Evolutionary conservation across 2,797 vertebrate species (phyloP).

Genomic region (Phrynocephalus forsythii): DNA sequence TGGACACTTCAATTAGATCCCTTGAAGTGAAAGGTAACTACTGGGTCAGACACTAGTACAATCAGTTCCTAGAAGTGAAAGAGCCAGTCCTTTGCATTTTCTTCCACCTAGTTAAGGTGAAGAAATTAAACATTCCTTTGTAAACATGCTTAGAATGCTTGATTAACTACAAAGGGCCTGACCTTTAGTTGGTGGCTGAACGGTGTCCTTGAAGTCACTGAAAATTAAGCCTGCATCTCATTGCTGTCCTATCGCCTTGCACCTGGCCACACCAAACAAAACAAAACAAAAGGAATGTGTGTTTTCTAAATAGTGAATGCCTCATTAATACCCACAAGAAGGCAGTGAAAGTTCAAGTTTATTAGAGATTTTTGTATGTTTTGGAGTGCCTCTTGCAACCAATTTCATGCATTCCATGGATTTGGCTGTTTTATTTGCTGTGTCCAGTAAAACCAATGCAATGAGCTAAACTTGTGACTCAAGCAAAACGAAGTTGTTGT

Average conservation of each 20-base stretch:
- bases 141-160: conserved; percentile 18
- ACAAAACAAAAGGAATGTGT: neutral
- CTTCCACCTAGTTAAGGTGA: conserved; percentile 15
- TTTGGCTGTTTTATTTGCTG: conserved; percentile 15
- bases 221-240: conserved; percentile 7
- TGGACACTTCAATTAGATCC: conserved; percentile 14
- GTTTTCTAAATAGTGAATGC: conserved; percentile 17
- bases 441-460: neutral
- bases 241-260: neutral
- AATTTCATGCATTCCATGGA: conserved; percentile 34
- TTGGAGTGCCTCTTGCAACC: conserved; percentile 9
- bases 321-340: conserved; percentile 42
- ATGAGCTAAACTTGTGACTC: conserved; percentile 33
- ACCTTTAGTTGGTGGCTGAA: conserved; percentile 20
- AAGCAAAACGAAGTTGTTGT: conserved; percentile 5
- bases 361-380: neutral
- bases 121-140: conserved; percentile 40
- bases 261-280: conserved; percentile 12
- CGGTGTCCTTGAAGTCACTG: neutral
- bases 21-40: conserved; percentile 33
- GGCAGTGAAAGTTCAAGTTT: conserved; percentile 23
- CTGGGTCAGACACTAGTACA: conserved; percentile 12
- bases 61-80: conserved; percentile 22
- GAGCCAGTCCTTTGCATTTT: neutral
- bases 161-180: conserved; percentile 32